These are phyloP conservation scores for Drosophila melanica DNA, from an alignment of 1,140 invertebrate species.

Conservation along the genomic window DNA sequence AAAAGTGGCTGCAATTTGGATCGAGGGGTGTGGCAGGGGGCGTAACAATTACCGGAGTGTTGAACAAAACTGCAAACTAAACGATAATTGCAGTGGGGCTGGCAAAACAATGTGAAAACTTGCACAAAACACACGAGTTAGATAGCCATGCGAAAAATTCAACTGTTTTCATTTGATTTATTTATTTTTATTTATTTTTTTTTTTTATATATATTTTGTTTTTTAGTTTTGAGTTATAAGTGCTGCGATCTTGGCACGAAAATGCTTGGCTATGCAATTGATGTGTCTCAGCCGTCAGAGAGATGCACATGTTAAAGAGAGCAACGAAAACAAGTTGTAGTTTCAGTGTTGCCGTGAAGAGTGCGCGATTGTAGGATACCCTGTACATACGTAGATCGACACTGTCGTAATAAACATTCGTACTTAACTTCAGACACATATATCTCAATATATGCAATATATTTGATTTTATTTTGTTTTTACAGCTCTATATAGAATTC, in stretches of 20 bases:
- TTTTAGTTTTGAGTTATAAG: slow-evolving; percentile 2
- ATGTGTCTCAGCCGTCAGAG: slow-evolving; percentile 14
- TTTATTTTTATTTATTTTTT: background rate
- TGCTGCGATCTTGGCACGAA: slow-evolving; percentile 10
- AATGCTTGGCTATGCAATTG: slow-evolving; percentile 9
- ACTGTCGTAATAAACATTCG: no score
- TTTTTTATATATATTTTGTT: background rate
- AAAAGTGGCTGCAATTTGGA: slow-evolving; percentile 28
- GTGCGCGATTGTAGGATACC: no score
- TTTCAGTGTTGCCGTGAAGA: no score
- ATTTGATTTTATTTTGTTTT: no score
- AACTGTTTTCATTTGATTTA: slow-evolving; percentile 6
- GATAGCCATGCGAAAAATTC: slow-evolving; percentile 1
- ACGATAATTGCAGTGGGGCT: slow-evolving; percentile 46
- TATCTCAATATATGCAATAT: no score
- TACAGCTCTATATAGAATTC: no score
- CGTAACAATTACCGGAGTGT: slow-evolving; percentile 37
- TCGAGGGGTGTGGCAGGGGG: slow-evolving; percentile 1
- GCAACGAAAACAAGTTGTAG: background rate
- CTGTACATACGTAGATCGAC: no score
- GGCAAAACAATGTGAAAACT: slow-evolving; percentile 72
- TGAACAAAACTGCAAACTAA: slow-evolving; percentile 57
- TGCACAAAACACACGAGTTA: slow-evolving; percentile 51
- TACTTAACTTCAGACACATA: no score
- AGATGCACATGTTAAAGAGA: slow-evolving; percentile 15